Percentiles rank a stretch among this genome's conserved stretches.
These are phyloP conservation scores for Callipepla californica DNA, from an alignment of 2,113 vertebrate genomes.

Conservation along the genomic window DNA sequence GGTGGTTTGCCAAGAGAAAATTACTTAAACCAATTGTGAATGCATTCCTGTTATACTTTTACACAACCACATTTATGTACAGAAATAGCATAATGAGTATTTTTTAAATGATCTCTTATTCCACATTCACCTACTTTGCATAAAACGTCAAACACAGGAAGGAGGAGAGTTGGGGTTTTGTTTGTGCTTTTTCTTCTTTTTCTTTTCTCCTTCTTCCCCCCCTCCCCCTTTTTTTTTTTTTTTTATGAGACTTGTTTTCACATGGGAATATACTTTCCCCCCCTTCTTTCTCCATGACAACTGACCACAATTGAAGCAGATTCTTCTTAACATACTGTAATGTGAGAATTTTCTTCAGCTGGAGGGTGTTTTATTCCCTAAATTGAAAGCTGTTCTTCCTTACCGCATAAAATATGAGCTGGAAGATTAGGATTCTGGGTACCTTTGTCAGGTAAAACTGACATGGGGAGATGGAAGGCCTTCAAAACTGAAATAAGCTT, in stretches of 20 bases:
- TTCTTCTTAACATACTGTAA: conserved; percentile 81
- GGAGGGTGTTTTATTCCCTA: conserved; percentile 81
- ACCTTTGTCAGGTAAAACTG: conserved; percentile 59
- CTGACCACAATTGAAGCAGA: conserved; percentile 83
- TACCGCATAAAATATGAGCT: conserved; percentile 22
- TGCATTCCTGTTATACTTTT: conserved; percentile 84
- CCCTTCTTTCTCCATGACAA: conserved; percentile 73
- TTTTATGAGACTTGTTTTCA: conserved; percentile 70
- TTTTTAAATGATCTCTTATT: conserved; percentile 80
- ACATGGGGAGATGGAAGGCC: not conserved
- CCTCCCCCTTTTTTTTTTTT: accelerated
- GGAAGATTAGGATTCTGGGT: not conserved
- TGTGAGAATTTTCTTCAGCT: conserved; percentile 86
- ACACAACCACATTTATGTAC: conserved; percentile 81
- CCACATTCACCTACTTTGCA: conserved; percentile 82
- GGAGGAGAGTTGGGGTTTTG: conserved; percentile 22
- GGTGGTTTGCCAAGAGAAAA: conserved; percentile 89
- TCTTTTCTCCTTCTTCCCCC: not conserved
- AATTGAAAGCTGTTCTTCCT: conserved; percentile 80
- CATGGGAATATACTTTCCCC: conserved; percentile 66
- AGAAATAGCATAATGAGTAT: conserved; percentile 84
- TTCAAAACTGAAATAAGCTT: not conserved
- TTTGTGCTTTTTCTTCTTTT: not conserved
- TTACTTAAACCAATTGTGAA: conserved; percentile 91
- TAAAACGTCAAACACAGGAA: conserved; percentile 69